Base-by-base conservation (phyloP, 2,113 vertebrate species). In the Canis aureus region DNA sequence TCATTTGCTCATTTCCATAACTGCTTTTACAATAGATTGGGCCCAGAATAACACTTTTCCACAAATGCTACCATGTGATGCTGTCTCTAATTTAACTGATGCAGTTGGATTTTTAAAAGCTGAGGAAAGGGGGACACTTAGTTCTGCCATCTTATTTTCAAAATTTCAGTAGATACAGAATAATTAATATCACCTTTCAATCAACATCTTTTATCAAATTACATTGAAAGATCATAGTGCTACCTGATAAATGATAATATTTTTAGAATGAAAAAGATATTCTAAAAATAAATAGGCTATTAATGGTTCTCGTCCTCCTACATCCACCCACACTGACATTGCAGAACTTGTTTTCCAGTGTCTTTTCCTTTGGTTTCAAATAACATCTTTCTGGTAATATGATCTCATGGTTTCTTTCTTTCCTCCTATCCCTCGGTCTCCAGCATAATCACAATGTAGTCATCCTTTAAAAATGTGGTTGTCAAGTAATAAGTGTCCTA, bases 201-300 rank as follows among this genome's bases (percentile, higher is more conserved):
- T 81, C 53, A 91, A 25, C 27, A 66, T 87, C 64, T 89, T 86
- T 96, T 71, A 89, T 11, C 49, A 91, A 95, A 3, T 85, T 55
- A 87, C 8, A 25, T 38, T 49, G 38, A 84, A 69, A 89, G 64
- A 90, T 67, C 51, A 22, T 13, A 22, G 60, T 81, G 64, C 19
- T 96, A 73, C 64, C 66, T 93, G 74, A 71, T 87, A 71, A 96
- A n/a, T 60, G 64, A 38, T 96, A 20, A 55, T 95, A 97, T 84
- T 90, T 96, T 96, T 89, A 92, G 74, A 95, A 90, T 66, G 35
- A 82, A 74, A 84, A 82, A 96, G 12, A 73, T 78, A 89, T 91
- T 91, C 96, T 95, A 96, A 97, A 97, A 97, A 62, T 95, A 95
- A 92, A 53, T 67, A 38, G 20, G n/a, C 64, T 95, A 90, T 82